A percentile compares a stretch with the other conserved stretches of the same genome.
Conservation (phyloP, 2,113 vertebrate species). For the Emydocephalus ijimae region DNA sequence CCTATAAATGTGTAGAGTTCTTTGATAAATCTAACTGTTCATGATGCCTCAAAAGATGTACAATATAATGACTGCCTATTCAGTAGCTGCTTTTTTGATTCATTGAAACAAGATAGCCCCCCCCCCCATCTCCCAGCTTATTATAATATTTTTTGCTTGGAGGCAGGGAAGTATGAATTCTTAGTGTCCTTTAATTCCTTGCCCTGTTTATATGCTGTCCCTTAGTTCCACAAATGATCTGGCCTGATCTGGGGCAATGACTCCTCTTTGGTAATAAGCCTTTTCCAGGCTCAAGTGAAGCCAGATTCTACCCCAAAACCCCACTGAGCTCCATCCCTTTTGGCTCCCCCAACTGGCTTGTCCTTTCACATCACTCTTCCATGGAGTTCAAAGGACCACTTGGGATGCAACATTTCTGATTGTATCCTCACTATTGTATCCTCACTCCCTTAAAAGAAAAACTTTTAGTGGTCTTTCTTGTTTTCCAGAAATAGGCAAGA, state of each 20-base stretch:
- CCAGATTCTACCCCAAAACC: background rate
- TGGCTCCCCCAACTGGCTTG: background rate
- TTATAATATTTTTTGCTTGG: background rate
- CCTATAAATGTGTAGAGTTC: background rate
- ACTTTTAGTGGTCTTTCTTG: background rate
- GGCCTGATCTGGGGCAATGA: background rate
- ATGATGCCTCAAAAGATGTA: background rate
- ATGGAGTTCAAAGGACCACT: background rate
- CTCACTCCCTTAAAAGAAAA: background rate
- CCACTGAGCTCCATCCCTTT: background rate
- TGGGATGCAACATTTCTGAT: background rate
- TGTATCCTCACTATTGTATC: too few relatives aligned
- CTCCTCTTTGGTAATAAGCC: background rate
- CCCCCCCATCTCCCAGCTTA: background rate
- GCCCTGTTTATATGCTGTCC: background rate
- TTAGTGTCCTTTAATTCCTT: background rate
- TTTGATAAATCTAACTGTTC: background rate
- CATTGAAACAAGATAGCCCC: background rate
- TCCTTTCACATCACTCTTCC: background rate
- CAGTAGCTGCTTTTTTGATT: background rate
- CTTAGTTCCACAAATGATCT: background rate
- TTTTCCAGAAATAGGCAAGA: background rate
- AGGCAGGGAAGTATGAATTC: background rate
- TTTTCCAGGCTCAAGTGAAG: background rate
- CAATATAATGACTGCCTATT: background rate